Evolutionary conservation across 2,797 vertebrate species (phyloP), one percentile per base, ranked within the genome.

Genomic region (Adrianichthys oophorus): DNA sequence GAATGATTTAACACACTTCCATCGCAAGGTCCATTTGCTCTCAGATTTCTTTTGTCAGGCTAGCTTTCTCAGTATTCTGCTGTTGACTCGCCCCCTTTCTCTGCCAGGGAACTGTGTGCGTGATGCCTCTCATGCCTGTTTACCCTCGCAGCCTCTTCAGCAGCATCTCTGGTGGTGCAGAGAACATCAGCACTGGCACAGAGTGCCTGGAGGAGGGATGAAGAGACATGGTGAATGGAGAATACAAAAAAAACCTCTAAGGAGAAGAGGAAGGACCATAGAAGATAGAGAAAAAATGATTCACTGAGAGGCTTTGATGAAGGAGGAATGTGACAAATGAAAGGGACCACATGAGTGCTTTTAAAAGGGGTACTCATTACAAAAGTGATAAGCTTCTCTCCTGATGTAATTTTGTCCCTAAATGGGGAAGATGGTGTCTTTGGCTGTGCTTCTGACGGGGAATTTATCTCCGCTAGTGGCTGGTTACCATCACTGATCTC

Each of bases 1-100:
- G 67, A 83, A 84, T 87, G 72, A 87, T 82, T 83, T 81, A 84
- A 74, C 72, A 63, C 66, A 44, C 58, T 70, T 37, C 52, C 19
- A 69, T 59, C 60, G 45, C 64, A 76, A 68, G 78, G 74, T 69
- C 79, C 76, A 83, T 90, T 87, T 84, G 65, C 78, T 72, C 67
- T 67, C 68, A 71, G 70, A 82, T 78, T 85, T 70, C 61, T 70
- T 78, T 74, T 72, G 77, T 74, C 63, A 32, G 71, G 68, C 56
- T 67, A 54, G 51, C 73, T 84, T 79, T 74, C 73, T 83, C 65
- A 47, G 52, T 83, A 76, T 79, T 80, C 65, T 42, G 59, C 59
- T 72, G 68, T 79, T 77, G 70, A 74, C 52, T 21, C 50, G 24
- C 58, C 6, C 17, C 10, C 18, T 40, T 21, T 52, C 55, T 70